phyloP scores from a whole-genome alignment of 37 sponge, comb jelly and placozoan genomes.

The Cliona cf. orientalis region DNA sequence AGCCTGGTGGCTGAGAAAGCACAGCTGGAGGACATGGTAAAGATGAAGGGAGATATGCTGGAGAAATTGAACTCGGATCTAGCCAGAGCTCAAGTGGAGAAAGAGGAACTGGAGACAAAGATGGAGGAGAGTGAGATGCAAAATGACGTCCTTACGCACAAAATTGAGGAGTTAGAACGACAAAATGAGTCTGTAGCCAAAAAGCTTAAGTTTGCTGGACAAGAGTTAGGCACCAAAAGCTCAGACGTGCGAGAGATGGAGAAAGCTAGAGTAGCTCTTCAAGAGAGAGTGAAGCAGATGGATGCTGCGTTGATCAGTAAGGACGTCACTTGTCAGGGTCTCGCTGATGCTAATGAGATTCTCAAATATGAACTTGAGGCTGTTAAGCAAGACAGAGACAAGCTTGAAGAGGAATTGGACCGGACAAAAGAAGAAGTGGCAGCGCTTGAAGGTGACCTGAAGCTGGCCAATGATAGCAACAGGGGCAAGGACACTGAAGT shows the following conservation, averaged over 20 bases:
- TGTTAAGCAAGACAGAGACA: constrained; percentile 14
- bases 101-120: constrained; percentile 23
- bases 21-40: constrained; percentile 44
- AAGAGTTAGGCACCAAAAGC: constrained; percentile 7
- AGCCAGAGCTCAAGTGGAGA: constrained; percentile 8
- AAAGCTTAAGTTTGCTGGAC: constrained; percentile 1
- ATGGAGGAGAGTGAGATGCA: constrained; percentile 20
- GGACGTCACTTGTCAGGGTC: constrained; percentile 33
- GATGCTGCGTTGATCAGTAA: constrained; percentile 44
- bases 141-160: not conserved
- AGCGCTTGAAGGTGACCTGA: constrained; percentile 44
- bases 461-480: constrained; percentile 2
- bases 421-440: constrained; percentile 19
- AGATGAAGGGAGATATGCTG: constrained; percentile 20
- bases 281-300: constrained; percentile 16
- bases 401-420: constrained; percentile 38
- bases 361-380: constrained; percentile 55
- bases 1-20: constrained; percentile 40
- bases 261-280: constrained; percentile 37
- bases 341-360: constrained; percentile 54
- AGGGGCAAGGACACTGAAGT: constrained; percentile 5
- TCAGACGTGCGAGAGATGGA: constrained; percentile 38
- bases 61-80: constrained; percentile 41
- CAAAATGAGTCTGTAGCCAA: constrained; percentile 2
- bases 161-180: constrained; percentile 9